Conservation (phyloP, 2,113 vertebrate genomes). For the Scopus umbretta region DNA sequence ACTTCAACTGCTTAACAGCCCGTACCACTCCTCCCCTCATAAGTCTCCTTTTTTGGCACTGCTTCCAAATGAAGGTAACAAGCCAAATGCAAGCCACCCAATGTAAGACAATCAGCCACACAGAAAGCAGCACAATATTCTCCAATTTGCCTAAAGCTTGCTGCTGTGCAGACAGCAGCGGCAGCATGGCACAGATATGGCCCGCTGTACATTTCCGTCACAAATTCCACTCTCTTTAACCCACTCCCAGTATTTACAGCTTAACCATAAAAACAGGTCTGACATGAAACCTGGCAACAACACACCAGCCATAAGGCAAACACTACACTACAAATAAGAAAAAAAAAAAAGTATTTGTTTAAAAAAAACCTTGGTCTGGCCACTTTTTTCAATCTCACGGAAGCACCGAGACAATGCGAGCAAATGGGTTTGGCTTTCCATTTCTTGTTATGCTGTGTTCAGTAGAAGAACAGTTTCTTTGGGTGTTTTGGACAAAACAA, state of each 20-base stretch:
- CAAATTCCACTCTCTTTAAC: background rate
- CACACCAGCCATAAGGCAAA: background rate
- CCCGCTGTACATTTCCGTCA: background rate
- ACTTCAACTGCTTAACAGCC: background rate
- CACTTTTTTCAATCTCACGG: background rate
- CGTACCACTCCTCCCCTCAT: fast-evolving
- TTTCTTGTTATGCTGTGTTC: background rate
- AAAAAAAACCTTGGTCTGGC: background rate
- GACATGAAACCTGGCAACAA: background rate
- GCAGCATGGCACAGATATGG: background rate
- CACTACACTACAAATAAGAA: background rate
- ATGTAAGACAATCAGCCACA: background rate
- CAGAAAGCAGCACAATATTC: background rate
- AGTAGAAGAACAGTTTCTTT: background rate
- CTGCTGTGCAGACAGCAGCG: background rate
- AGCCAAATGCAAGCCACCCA: background rate
- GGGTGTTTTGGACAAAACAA: background rate
- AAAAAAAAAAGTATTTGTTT: background rate
- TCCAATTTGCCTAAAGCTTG: background rate
- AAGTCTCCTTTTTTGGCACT: background rate
- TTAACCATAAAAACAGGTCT: background rate
- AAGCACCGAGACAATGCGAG: background rate
- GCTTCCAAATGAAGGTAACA: background rate
- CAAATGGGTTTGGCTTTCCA: background rate
- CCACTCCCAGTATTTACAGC: background rate